Percentiles rank a stretch among this genome's conserved stretches.
Evolutionary conservation across 2,797 vertebrate genomes (phyloP).

Genomic region (Malurus splendens): DNA sequence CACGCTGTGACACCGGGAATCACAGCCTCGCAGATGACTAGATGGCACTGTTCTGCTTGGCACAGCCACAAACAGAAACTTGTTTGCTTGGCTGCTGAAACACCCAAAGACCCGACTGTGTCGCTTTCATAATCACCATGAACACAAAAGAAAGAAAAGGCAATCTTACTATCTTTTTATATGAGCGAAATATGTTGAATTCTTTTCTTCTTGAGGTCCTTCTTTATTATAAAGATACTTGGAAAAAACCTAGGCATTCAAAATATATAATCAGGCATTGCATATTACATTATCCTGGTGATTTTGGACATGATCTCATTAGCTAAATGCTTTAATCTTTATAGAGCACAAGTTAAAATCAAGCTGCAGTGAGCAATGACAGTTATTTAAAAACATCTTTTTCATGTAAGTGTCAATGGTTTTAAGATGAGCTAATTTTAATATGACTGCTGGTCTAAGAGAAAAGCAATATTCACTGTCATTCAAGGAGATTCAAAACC

Average conservation of each 20-base stretch:
- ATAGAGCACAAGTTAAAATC: constrained; percentile 6
- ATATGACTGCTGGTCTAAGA: background rate
- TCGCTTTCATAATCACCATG: background rate
- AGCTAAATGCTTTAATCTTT: background rate
- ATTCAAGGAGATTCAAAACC: background rate
- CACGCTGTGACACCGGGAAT: background rate
- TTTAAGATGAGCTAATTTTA: constrained; percentile 20
- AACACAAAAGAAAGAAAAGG: background rate
- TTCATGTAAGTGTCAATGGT: background rate
- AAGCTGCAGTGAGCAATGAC: background rate
- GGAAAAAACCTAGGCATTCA: background rate
- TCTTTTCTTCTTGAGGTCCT: background rate
- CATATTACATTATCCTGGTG: background rate
- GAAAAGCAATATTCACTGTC: background rate
- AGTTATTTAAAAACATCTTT: background rate
- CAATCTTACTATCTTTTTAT: background rate
- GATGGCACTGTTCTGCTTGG: constrained; percentile 2
- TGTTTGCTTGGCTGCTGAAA: background rate
- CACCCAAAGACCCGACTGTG: background rate
- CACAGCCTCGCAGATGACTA: background rate
- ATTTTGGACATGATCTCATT: background rate
- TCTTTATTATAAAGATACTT: background rate
- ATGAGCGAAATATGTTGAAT: rapidly evolving
- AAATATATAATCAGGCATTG: background rate
- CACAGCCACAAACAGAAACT: background rate